Evolutionary conservation across 1,140 invertebrate species (phyloP).

Genomic region (Pseudoatta argentina): DNA sequence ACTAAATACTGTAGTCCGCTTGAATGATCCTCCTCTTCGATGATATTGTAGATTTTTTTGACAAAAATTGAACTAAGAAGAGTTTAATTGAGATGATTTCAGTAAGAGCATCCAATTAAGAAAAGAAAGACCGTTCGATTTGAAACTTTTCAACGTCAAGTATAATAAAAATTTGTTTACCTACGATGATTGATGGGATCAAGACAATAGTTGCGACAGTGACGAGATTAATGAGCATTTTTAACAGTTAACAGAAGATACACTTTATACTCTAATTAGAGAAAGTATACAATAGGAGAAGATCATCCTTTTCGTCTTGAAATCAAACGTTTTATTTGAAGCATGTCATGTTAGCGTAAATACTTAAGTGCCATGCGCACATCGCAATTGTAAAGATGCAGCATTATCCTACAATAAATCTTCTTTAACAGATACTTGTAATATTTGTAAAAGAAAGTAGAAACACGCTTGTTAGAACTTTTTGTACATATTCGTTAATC

Average conservation of each 20-base stretch:
- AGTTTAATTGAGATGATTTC: not conserved
- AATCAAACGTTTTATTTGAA: slow-evolving; percentile 35
- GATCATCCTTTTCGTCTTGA: slow-evolving; percentile 37
- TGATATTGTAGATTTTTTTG: slow-evolving; percentile 2
- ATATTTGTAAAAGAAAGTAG: slow-evolving; percentile 9
- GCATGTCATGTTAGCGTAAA: slow-evolving; percentile 10
- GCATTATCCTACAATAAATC: not conserved
- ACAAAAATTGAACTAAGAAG: not conserved
- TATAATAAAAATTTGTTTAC: slow-evolving; percentile 47
- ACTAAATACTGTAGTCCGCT: slow-evolving; percentile 15
- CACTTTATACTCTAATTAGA: slow-evolving; percentile 58
- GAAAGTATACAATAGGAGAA: slow-evolving; percentile 60
- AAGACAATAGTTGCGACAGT: slow-evolving; percentile 3
- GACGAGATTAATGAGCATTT: slow-evolving; percentile 52
- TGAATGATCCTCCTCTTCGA: not conserved
- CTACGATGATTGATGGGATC: not conserved
- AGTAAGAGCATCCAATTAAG: slow-evolving; percentile 45
- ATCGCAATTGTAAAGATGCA: not conserved
- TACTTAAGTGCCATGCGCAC: not conserved
- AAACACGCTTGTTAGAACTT: not conserved
- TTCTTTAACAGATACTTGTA: slow-evolving; percentile 1
- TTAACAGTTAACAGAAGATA: slow-evolving; percentile 48
- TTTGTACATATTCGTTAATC: not conserved
- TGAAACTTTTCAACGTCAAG: not conserved
- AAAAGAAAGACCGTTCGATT: slow-evolving; percentile 1